Evolutionary conservation across 2,113 vertebrate species (phyloP), one percentile per base, ranked within the genome.

Genomic region (Myrmophylax atrothorax): DNA sequence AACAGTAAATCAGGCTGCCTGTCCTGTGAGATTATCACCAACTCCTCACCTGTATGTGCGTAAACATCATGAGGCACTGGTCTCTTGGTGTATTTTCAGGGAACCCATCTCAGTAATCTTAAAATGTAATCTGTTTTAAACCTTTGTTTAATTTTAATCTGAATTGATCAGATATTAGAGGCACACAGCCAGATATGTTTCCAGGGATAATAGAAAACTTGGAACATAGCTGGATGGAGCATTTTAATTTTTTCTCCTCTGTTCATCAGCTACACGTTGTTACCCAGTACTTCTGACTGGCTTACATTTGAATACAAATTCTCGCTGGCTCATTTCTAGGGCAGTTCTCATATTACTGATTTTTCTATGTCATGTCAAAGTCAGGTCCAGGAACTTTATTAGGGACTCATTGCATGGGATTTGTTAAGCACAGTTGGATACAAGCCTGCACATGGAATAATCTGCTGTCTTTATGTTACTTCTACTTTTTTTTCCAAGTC

Each of bases 51-150:
- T 40, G 3, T 40, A 2, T 14, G 22, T 55, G 33, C 22, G 16
- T 42, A 28, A 53, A 23, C 42, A 35, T 53, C 22, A 15, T 17
- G 26, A 47, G 33, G 4, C 29, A 49, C 47, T 0, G 0, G 3
- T 35, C 26, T 80, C 20, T 59, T 29, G 42, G 10, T 5, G 3
- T 44, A 11, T 12, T 69, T 56, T 59, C 33, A 60, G 56, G n/a
- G 24, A 90, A 78, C 12, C 18, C 13, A 28, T 28, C 22, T 75
- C 24, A 33, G 50, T 47, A 35, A 67, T 63, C 33, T 28, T 50
- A 63, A 88, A 62, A 69, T 26, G 13, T 23, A n/a, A 29, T 24
- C 46, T 62, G 9, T 47, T 92, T 64, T 49, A 47, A 47, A 50
- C 8, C 7, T 72, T 38, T 18, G 16, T 67, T 80, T 67, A 68